Conservation (phyloP, 2,888 invertebrate genomes). For the Aleiodes testaceus region DNA sequence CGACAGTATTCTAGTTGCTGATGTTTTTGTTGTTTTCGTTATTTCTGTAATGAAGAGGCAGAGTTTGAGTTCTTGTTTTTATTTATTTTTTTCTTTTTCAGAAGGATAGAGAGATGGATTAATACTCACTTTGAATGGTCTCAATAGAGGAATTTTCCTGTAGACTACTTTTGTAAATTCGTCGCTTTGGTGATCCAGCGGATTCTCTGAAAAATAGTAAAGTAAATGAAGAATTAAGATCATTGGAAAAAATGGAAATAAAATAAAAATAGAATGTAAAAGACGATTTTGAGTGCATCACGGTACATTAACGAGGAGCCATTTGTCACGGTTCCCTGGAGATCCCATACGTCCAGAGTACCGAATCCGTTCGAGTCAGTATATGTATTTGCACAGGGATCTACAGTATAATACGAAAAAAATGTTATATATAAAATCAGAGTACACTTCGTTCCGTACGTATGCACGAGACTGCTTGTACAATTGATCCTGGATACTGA, state of each 20-base stretch:
- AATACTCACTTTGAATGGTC: constrained; percentile 71
- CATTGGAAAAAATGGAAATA: constrained; percentile 49
- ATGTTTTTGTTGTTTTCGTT: constrained; percentile 65
- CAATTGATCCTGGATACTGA: constrained; percentile 58
- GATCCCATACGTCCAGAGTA: constrained; percentile 47
- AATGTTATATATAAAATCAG: constrained; percentile 11
- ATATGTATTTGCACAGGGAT: constrained; percentile 39
- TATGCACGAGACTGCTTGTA: constrained; percentile 49
- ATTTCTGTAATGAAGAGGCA: constrained; percentile 58
- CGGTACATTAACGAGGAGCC: constrained; percentile 58
- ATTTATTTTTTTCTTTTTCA: neutral
- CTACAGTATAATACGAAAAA: constrained; percentile 5
- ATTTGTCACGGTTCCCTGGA: constrained; percentile 56
- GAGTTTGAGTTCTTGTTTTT: neutral
- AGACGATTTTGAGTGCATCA: constrained; percentile 32
- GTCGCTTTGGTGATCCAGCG: constrained; percentile 78
- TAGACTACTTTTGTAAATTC: constrained; percentile 72
- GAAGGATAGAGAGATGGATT: neutral
- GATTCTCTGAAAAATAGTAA: constrained; percentile 76
- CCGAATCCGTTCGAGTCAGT: constrained; percentile 55
- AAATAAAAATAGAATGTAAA: constrained; percentile 27
- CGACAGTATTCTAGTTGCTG: constrained; percentile 61
- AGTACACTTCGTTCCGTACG: constrained; percentile 26
- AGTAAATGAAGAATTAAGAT: neutral
- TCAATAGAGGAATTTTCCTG: constrained; percentile 74